Evolutionary conservation across 2,113 vertebrate genomes (phyloP).

Genomic region (Nibea coibor): DNA sequence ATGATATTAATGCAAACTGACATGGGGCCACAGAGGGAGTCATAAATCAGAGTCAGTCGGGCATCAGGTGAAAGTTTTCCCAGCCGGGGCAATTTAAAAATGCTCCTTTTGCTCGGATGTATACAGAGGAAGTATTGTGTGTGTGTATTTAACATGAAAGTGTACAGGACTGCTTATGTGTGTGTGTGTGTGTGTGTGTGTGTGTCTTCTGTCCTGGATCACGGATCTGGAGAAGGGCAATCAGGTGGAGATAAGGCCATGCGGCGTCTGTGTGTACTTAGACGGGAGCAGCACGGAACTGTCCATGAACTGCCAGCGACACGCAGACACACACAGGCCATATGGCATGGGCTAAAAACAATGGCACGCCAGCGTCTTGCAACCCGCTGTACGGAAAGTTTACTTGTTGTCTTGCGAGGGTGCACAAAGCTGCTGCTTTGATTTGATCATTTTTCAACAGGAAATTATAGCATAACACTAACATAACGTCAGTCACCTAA

Average conservation of each 20-base stretch:
- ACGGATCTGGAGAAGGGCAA: slow-evolving; percentile 76
- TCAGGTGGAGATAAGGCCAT: slow-evolving; percentile 78
- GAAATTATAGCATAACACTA: neutral
- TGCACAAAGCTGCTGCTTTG: neutral
- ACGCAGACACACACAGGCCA: slow-evolving; percentile 39
- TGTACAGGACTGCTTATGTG: slow-evolving; percentile 23
- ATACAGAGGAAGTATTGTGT: slow-evolving; percentile 27
- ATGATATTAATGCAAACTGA: slow-evolving; percentile 36
- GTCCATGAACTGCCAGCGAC: slow-evolving; percentile 53
- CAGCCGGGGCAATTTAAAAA: slow-evolving; percentile 50
- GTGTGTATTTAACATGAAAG: slow-evolving; percentile 38
- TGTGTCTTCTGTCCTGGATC: slow-evolving; percentile 64
- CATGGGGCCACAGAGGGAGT: slow-evolving; percentile 8
- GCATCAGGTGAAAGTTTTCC: slow-evolving; percentile 80
- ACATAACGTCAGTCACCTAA: neutral
- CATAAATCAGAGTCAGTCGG: slow-evolving; percentile 70
- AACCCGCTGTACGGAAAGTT: neutral
- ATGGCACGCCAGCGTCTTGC: slow-evolving; percentile 11
- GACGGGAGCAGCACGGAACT: slow-evolving; percentile 84
- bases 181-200: slow-evolving; percentile 48
- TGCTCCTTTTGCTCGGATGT: slow-evolving; percentile 12
- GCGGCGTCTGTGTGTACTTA: slow-evolving; percentile 77
- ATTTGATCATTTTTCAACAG: neutral
- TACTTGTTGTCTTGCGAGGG: neutral
- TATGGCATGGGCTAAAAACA: slow-evolving; percentile 66